Evolutionary conservation across 2,888 invertebrate species (phyloP).

Genomic region (Marasmarcha lunaedactyla): DNA sequence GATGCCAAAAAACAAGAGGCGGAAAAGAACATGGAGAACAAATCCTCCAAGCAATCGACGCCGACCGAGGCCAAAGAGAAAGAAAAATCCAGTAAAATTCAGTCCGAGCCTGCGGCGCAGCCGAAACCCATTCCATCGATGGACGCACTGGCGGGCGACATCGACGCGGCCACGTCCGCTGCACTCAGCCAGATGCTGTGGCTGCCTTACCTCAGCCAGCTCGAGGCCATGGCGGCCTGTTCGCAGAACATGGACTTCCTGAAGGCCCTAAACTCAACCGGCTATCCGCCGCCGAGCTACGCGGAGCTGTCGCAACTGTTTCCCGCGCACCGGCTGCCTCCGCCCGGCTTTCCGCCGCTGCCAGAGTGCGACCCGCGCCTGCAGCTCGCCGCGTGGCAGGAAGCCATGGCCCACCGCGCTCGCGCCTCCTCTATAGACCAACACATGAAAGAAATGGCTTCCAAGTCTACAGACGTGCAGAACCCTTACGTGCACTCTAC

Average conservation of each 20-base stretch:
- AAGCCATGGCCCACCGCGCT: conserved; percentile 69
- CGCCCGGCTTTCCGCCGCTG: conserved; percentile 48
- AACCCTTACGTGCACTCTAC: conserved; percentile 56
- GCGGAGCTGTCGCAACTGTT: conserved; percentile 65
- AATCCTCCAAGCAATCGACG: conserved; percentile 21
- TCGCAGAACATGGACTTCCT: conserved; percentile 69
- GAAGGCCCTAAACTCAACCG: conserved; percentile 67
- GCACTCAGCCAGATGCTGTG: conserved; percentile 81
- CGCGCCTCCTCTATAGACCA: conserved; percentile 34
- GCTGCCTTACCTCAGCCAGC: conserved; percentile 76
- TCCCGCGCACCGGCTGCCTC: conserved; percentile 48
- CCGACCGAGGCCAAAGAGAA: conserved; percentile 22
- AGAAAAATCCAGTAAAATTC: conserved; percentile 18
- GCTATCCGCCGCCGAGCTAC: conserved; percentile 54
- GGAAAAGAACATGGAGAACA: conserved; percentile 10
- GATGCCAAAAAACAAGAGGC: conserved; percentile 31
- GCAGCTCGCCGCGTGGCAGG: conserved; percentile 78
- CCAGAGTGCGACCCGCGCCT: conserved; percentile 67
- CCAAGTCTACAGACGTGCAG: conserved; percentile 48
- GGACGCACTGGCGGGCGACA: conserved; percentile 70
- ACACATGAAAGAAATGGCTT: conserved; percentile 41
- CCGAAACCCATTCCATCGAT: conserved; percentile 45
- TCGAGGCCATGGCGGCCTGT: conserved; percentile 71
- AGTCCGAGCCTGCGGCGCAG: conserved; percentile 16
- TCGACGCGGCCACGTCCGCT: conserved; percentile 77